These are phyloP conservation scores for Halisarca cf. caerulea DNA, from an alignment of 37 sponge, comb jelly and placozoan genomes.

Conservation along the genomic window DNA sequence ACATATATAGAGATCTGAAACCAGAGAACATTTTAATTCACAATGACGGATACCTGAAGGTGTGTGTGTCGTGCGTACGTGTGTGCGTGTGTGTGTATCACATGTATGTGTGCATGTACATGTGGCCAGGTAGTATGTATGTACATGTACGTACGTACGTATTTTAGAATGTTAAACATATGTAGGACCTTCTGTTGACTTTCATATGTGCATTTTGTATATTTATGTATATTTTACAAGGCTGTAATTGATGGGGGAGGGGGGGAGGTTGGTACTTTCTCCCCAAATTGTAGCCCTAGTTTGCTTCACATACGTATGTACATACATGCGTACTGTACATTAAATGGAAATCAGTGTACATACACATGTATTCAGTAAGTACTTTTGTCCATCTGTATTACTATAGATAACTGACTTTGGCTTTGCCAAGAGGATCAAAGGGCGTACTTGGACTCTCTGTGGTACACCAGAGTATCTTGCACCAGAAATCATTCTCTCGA, in stretches of 20 bases:
- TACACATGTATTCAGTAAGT: too few relatives aligned
- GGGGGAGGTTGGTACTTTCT: too few relatives aligned
- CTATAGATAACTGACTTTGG: constrained; percentile 99
- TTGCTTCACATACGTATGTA: too few relatives aligned
- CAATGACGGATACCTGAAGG: constrained; percentile 93
- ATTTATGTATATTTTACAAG: too few relatives aligned
- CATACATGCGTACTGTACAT: too few relatives aligned
- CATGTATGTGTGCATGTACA: background rate
- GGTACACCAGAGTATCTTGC: constrained; percentile 99
- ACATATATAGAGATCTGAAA: constrained; percentile 95
- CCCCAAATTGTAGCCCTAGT: too few relatives aligned
- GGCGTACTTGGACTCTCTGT: constrained; percentile 98
- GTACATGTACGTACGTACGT: too few relatives aligned
- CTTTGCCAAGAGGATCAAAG: constrained; percentile 96
- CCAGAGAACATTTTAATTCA: constrained; percentile 98
- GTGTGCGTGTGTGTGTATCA: background rate
- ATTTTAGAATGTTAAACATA: too few relatives aligned
- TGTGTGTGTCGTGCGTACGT: constrained; percentile 26
- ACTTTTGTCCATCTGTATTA: background rate
- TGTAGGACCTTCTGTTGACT: too few relatives aligned
- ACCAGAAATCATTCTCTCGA: constrained; percentile 89
- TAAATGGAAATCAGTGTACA: too few relatives aligned
- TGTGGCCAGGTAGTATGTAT: background rate
- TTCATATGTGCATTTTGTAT: too few relatives aligned
- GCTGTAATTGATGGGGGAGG: too few relatives aligned